phyloP scores from a whole-genome alignment of 2,113 vertebrate genomes.

The Psittacus erithacus region DNA sequence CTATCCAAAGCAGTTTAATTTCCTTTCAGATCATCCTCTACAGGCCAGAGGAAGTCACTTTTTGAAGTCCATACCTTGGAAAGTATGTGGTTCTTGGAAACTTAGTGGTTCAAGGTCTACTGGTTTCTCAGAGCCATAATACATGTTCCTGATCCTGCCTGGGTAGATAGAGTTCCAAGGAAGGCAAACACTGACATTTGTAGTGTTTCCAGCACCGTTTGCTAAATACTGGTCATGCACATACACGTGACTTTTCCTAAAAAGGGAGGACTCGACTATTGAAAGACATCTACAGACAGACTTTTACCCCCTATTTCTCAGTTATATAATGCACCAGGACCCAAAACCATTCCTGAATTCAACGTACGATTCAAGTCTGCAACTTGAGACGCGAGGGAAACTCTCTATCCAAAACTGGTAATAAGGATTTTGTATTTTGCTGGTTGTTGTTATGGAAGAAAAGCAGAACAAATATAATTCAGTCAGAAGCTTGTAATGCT shows the following conservation, averaged over 20 bases:
- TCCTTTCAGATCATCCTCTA: background rate
- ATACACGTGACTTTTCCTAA: rapidly evolving
- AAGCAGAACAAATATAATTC: background rate
- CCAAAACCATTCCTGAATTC: background rate
- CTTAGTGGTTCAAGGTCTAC: background rate
- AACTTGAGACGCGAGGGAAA: background rate
- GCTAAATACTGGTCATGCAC: background rate
- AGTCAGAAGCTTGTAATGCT: background rate
- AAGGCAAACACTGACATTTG: background rate
- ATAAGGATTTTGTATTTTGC: background rate
- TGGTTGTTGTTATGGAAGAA: background rate
- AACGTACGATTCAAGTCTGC: background rate
- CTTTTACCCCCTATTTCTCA: background rate
- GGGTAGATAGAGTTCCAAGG: background rate
- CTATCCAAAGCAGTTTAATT: background rate
- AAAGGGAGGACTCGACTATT: background rate
- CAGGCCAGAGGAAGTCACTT: background rate
- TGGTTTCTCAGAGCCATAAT: background rate
- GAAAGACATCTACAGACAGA: background rate
- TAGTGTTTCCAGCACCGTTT: background rate
- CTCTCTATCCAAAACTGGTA: background rate
- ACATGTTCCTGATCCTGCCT: background rate
- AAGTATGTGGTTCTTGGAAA: background rate
- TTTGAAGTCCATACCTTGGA: background rate
- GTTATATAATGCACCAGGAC: background rate